A percentile compares a stretch with the other conserved stretches of the same genome.
Evolutionary conservation across 2,888 invertebrate genomes (phyloP).

Genomic region (Eupsilia transversa): DNA sequence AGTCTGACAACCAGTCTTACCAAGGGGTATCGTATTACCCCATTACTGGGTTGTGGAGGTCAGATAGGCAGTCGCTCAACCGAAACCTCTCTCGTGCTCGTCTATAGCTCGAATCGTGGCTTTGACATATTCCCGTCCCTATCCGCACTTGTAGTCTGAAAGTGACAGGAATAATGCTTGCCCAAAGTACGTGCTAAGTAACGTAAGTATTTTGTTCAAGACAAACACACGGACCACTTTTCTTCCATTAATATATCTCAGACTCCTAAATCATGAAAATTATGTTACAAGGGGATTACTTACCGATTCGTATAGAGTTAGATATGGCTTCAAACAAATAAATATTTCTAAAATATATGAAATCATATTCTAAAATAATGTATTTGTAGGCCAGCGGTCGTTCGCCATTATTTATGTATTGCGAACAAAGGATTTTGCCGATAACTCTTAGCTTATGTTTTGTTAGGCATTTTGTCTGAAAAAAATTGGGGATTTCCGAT

Average conservation of each 20-base stretch:
- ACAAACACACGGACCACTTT: neutral
- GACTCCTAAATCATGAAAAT: conserved; percentile 38
- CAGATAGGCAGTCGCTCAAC: no score
- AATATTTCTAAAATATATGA: conserved; percentile 41
- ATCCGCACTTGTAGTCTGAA: neutral
- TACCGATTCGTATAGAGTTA: conserved; percentile 13
- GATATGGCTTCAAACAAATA: conserved; percentile 37
- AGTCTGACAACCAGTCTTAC: no score
- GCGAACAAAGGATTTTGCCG: conserved; percentile 48
- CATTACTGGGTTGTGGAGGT: no score
- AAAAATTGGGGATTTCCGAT: conserved; percentile 1
- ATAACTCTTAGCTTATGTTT: conserved; percentile 38
- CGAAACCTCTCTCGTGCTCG: no score
- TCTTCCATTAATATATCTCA: neutral
- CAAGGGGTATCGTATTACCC: no score
- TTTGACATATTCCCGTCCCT: no score
- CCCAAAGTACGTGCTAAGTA: neutral
- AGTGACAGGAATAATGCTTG: neutral
- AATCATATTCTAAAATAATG: conserved; percentile 37
- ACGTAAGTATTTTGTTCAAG: neutral
- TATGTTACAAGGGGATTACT: conserved; percentile 50
- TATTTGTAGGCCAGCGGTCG: conserved; percentile 46
- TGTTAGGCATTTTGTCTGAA: conserved; percentile 28
- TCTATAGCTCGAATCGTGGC: no score
- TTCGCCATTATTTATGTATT: conserved; percentile 50